Evolutionary conservation across 2,113 vertebrate genomes (phyloP), one percentile per base, ranked within the genome.

Genomic region (Brienomyrus longianalis): DNA sequence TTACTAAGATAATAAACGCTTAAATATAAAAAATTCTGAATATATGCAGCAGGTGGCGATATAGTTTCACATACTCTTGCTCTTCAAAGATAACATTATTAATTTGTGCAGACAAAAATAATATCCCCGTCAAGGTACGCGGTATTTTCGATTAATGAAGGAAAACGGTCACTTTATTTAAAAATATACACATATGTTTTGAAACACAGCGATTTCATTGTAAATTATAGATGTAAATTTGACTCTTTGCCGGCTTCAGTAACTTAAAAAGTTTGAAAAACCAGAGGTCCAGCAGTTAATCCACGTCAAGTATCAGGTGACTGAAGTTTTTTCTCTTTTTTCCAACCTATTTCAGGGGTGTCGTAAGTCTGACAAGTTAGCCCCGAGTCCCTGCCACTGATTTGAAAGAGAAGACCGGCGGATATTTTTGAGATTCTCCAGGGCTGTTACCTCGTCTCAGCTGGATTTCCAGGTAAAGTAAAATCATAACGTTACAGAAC

Each of bases 251-350:
- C 5, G 43, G 77, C 19, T 83, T 43, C 15, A 45, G 77, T 83
- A 83, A 19, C 43, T 83, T 31, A 3, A 83, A 83, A 83, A 45
- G 31, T 45, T 83, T 43, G 19, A 83, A 45, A 45, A 45, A 83
- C 77, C 77, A 45, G 39, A 8, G 77, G 77, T 83, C 43, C 43
- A 43, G 39, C 43, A 45, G 39, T 45, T 83, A 83, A 83, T 45
- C 77, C 43, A 45, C 77, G 77, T 83, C 77, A 19, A 83, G 19
- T 83, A 83, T 83, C 77, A 83, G 77, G 77, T 83, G 77, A 83
- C 77, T 83, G 77, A 43, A 45, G 31, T 45, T 83, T 83, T 39
- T 83, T 15, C 3, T 15, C 39, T 83, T 83, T 83, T 43, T 83
- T 83, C 39, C 62, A 27, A 45, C 35, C 77, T 3, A 19, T 45